A percentile compares a stretch with the other conserved stretches of the same genome.
phyloP scores from a whole-genome alignment of 2,113 vertebrate genomes.

The Nannobrachium achirus region DNA sequence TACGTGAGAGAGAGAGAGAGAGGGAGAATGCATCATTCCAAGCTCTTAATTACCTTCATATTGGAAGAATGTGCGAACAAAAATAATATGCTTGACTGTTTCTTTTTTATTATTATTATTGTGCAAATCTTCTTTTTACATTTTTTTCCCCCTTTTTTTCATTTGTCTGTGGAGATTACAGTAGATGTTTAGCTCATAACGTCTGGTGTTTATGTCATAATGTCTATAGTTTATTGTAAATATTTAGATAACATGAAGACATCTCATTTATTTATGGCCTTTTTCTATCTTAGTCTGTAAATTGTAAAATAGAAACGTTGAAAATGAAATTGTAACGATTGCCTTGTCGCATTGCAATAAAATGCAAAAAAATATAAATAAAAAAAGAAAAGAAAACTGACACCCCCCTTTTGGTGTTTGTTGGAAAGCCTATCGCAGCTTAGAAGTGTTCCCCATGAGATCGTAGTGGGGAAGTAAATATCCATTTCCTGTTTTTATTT shows the following conservation, averaged over 20 bases:
- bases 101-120: slow-evolving; percentile 31
- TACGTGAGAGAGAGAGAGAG: slow-evolving; percentile 69
- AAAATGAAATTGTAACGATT: slow-evolving; percentile 85
- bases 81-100: slow-evolving; percentile 34
- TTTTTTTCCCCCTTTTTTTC: slow-evolving; percentile 23
- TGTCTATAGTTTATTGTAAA: slow-evolving; percentile 73
- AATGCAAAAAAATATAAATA: slow-evolving; percentile 89
- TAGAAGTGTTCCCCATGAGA: no score
- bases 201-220: slow-evolving; percentile 66
- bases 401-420: no score
- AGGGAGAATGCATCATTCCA: slow-evolving; percentile 90
- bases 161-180: slow-evolving; percentile 47
- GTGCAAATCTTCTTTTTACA: background rate
- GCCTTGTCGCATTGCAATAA: slow-evolving; percentile 89
- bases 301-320: slow-evolving; percentile 95
- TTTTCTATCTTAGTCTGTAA: slow-evolving; percentile 99
- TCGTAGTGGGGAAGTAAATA: no score
- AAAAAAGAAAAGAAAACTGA: no score
- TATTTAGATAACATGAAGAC: slow-evolving; percentile 91
- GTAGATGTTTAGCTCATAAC: slow-evolving; percentile 71
- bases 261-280: slow-evolving; percentile 99
- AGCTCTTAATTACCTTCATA: slow-evolving; percentile 86
- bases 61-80: slow-evolving; percentile 62
- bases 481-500: no score
- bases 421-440: no score